Percentiles rank a stretch among this genome's conserved stretches.
Conservation (phyloP, 2,888 invertebrate species). For the Tipula unca region DNA sequence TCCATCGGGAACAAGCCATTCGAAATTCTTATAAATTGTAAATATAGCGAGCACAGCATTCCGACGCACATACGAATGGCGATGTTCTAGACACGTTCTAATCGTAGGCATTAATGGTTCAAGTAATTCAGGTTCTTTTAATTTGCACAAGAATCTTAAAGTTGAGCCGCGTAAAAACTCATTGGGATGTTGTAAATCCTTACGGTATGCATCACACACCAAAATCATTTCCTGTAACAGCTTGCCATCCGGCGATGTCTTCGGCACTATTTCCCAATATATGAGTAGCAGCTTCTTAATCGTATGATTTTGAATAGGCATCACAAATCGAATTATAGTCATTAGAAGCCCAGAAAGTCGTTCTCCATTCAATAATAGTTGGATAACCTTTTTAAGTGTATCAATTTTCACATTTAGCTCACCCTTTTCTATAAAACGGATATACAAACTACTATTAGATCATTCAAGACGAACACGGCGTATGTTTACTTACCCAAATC, state of each 20-base stretch:
- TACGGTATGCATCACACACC: no score
- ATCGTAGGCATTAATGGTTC: constrained; percentile 99
- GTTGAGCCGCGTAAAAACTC: constrained; percentile 97
- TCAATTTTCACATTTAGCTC: constrained; percentile 89
- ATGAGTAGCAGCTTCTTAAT: constrained; percentile 94
- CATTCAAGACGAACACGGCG: no score
- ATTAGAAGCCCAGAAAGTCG: constrained; percentile 88
- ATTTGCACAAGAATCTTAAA: constrained; percentile 84
- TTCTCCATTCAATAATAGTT: constrained; percentile 91
- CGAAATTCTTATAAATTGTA: constrained; percentile 96
- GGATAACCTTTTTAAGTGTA: constrained; percentile 90
- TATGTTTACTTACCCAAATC: constrained; percentile 55
- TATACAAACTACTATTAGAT: no score
- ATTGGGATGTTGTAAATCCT: no score
- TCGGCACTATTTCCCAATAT: constrained; percentile 99
- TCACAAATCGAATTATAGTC: constrained; percentile 92
- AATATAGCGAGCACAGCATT: constrained; percentile 98
- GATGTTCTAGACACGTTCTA: constrained; percentile 84
- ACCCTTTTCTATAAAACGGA: no score
- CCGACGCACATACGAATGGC: constrained; percentile 95
- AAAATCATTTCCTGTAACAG: no score
- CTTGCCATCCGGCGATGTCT: constrained; percentile 90
- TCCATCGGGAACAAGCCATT: constrained; percentile 98
- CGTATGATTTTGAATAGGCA: constrained; percentile 89
- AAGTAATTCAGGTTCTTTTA: no score